Base-by-base conservation (phyloP, 2,113 vertebrate genomes). In the Glareola pratincola region DNA sequence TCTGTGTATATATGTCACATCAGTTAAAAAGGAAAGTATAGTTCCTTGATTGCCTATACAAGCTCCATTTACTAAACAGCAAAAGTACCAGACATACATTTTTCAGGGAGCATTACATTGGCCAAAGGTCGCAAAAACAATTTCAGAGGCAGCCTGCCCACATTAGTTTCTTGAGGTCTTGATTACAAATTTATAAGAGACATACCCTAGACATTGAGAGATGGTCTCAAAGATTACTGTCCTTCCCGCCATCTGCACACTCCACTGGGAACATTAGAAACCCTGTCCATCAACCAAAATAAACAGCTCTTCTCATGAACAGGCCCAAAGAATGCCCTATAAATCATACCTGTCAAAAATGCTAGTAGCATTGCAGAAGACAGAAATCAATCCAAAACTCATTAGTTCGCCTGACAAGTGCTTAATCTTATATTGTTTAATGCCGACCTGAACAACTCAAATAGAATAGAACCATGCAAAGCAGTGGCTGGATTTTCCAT, bases 371-470 rank as follows among this genome's bases (percentile, higher is more conserved):
- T 96, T 97, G 95, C 96, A 77, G 91, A 97, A 98, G 97, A 98
- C 97, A 97, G 98, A 98, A 98, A 98, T 98, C 98, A 98, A 98
- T 98, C 98, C 97, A 97, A 98, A 98, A 98, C 96, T 97, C 97
- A 98, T 98, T 98, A 98, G 97, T 97, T 98, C 51, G 8, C 92
- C 96, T 98, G 98, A 98, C 98, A 98, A 98, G 97, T 97, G 93
- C 92, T 98, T 98, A 98, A 98, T 98, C 97, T 98, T 97, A 94
- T 95, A 97, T 97, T 98, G 97, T 98, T 98, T 98, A 98, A 98
- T 97, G 96, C 93, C 62, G 80, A 83, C 88, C 51, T 80, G 85
- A 92, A 96, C 93, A 97, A 94, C 75, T 93, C 68, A 30, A 95
- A 90, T 94, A 94, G 92, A 98, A 98, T 12, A 94, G 76, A 94